Base-by-base conservation (phyloP, 2,888 invertebrate species). In the Thecocarcelia acutangulata region DNA sequence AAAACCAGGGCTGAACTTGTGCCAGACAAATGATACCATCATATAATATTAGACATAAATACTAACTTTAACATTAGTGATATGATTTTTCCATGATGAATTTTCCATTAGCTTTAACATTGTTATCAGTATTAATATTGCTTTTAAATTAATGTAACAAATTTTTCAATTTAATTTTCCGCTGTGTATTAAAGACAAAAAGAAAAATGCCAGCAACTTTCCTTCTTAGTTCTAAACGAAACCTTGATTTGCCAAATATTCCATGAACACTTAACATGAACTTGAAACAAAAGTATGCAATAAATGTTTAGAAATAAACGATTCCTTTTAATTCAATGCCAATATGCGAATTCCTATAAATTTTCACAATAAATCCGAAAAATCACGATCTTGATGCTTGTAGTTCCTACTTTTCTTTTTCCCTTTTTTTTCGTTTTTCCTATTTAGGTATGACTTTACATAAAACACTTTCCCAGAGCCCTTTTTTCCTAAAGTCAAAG, bases 401-500 rank as follows among this genome's bases (percentile, higher is more conserved):
- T 24, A n/a, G 40, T 56, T 44, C 1, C 21, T 28, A 5, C 33
- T 52, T 24, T 8, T 33, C 3, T 21, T 33, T n/a, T 28, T 21
- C 17, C 13, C 37, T 58, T 44, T 15, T 13, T 21, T 42, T 58
- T 58, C 19, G 4, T 56, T 37, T 33, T 3, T 12, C 48, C 21
- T 17, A 48, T 64, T 66, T 61, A 50, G n/a, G 24, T 28, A 61
- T 54, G 66, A 70, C 58, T 76, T 76, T 73, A 50, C 76, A 76
- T 68, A 77, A 81, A 81, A 77, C 81, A 81, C 81, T 81, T 81
- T 81, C 81, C 81, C 81, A 77, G 76, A 46, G 68, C 11, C 19
- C 12, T 40, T 59, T 48, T 15, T 1, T 33, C 1, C 1, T 28
- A 2, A 50, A 24, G 21, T 37, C 15, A n/a, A 8, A 13, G 9